These are phyloP conservation scores for Puntigrus tetrazona DNA, from an alignment of 2,113 vertebrate species.

Conservation along the genomic window DNA sequence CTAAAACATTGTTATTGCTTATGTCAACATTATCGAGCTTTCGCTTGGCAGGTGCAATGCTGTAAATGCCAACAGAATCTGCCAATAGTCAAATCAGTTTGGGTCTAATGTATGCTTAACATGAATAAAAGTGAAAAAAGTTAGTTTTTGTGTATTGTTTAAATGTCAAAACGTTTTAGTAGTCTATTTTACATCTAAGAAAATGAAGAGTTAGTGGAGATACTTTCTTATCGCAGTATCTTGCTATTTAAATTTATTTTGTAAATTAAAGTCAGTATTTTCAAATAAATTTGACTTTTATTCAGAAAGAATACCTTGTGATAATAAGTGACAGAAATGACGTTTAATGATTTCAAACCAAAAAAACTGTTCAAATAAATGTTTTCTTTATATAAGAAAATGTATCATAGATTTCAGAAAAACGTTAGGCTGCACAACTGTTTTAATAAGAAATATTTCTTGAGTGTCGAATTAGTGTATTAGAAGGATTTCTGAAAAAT, in stretches of 20 bases:
- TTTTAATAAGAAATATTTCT: neutral
- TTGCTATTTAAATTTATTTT: no score
- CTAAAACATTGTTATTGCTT: constrained; percentile 37
- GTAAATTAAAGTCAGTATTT: no score
- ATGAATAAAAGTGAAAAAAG: neutral
- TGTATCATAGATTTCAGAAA: neutral
- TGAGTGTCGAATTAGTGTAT: neutral
- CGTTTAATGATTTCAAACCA: neutral
- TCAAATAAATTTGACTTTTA: no score
- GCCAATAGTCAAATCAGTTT: neutral
- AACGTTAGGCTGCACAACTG: neutral
- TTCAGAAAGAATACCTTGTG: neutral
- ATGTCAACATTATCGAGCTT: constrained; percentile 23
- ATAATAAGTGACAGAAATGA: neutral
- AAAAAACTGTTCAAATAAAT: neutral
- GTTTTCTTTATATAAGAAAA: neutral
- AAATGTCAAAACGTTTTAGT: neutral
- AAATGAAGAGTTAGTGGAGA: neutral
- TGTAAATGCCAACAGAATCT: neutral
- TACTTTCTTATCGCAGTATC: no score
- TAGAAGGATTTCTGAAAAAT: neutral
- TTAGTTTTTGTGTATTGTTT: neutral
- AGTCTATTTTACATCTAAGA: neutral
- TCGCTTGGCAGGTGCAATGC: constrained; percentile 12
- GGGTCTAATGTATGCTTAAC: neutral